A percentile compares a stretch with the other conserved stretches of the same genome.
Conservation (phyloP, 2,797 vertebrate species). For the Miichthys miiuy region DNA sequence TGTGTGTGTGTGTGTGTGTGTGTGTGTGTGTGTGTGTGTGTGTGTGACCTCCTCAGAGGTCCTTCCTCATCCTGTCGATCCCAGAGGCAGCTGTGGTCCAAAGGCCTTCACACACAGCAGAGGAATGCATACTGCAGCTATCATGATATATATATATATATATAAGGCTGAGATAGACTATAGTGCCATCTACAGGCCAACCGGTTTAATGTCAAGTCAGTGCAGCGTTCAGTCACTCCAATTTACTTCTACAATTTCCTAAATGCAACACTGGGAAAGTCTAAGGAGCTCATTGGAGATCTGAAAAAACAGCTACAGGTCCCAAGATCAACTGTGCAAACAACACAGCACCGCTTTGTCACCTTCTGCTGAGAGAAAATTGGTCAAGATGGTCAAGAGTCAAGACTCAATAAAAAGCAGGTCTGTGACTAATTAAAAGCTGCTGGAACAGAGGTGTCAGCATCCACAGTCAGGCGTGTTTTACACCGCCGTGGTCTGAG, state of each 20-base stretch:
- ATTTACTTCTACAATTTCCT: neutral
- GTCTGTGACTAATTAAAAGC: too few relatives aligned
- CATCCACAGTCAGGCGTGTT: too few relatives aligned
- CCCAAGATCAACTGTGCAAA: too few relatives aligned
- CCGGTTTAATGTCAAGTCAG: neutral
- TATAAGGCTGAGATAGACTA: conserved; percentile 1
- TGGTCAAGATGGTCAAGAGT: too few relatives aligned
- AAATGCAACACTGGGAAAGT: too few relatives aligned
- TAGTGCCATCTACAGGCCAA: conserved; percentile 59
- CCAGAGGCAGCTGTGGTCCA: conserved; percentile 67
- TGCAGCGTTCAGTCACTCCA: neutral
- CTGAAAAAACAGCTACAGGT: too few relatives aligned
- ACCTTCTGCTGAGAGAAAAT: too few relatives aligned
- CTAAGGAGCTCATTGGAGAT: too few relatives aligned
- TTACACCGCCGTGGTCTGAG: too few relatives aligned
- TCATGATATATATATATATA: neutral
- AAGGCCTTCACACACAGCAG: conserved; percentile 46
- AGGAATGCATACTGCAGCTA: conserved; percentile 47
- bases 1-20: conserved; percentile 29
- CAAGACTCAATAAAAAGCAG: too few relatives aligned
- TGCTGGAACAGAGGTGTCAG: too few relatives aligned
- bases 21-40: conserved; percentile 27
- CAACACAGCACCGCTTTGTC: too few relatives aligned
- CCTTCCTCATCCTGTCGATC: conserved; percentile 65
- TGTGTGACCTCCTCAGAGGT: conserved; percentile 34